A percentile compares a stretch with the other conserved stretches of the same genome.
Conservation (phyloP, 1,140 invertebrate species). For the Musca domestica region DNA sequence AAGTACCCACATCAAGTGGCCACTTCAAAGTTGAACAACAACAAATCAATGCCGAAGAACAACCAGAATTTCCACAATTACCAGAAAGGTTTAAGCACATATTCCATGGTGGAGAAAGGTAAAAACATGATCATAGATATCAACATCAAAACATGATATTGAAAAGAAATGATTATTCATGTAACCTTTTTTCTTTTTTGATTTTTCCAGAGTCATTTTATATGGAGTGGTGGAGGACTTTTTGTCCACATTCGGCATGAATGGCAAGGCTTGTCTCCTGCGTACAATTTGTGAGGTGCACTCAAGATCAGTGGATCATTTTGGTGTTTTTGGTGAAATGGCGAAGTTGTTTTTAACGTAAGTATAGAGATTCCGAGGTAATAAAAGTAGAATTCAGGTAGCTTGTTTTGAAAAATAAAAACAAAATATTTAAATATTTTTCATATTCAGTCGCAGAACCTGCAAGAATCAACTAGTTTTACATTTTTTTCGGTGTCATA, state of each 20-base stretch:
- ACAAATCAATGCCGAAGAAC: conserved; percentile 32
- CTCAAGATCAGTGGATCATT: conserved; percentile 71
- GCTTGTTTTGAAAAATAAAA: no score
- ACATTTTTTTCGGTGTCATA: no score
- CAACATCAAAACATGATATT: not conserved
- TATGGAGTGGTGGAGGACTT: conserved; percentile 75
- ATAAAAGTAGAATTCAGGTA: no score
- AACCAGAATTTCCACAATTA: conserved; percentile 41
- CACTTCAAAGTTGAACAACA: conserved; percentile 36
- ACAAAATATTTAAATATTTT: no score
- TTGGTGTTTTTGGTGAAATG: conserved; percentile 75
- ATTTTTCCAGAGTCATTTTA: conserved; percentile 60
- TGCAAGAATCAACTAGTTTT: no score
- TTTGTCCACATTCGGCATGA: conserved; percentile 71
- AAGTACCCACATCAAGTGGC: conserved; percentile 14
- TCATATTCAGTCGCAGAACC: no score
- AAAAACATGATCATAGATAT: no score
- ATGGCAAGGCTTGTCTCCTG: conserved; percentile 77
- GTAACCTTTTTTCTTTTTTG: conserved; percentile 14
- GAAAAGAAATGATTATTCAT: not conserved
- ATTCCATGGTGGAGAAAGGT: conserved; percentile 74
- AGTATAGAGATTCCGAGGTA: no score
- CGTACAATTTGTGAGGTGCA: conserved; percentile 83
- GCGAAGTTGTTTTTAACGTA: conserved; percentile 78
- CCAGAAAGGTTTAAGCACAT: conserved; percentile 53